Conservation (phyloP, 2,888 invertebrate genomes). For the Tribolium freemani region DNA sequence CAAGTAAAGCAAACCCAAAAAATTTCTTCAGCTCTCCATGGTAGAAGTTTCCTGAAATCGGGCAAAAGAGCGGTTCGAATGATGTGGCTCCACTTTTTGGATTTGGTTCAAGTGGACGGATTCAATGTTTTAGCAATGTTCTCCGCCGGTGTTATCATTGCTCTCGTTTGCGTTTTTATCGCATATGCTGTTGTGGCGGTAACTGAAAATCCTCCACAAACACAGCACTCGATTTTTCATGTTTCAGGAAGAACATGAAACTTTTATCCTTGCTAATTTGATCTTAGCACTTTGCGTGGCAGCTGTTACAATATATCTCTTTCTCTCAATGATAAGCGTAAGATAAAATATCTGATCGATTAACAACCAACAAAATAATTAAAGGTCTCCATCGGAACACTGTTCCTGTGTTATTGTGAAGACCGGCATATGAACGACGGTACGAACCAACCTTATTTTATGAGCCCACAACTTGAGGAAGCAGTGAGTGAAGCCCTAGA, state of each 20-base stretch:
- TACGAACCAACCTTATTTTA: background rate
- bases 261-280: background rate
- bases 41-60: background rate
- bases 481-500: background rate
- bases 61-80: background rate
- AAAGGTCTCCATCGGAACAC: background rate
- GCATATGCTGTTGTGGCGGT: background rate
- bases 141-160: background rate
- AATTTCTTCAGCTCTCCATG: background rate
- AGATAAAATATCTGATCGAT: background rate
- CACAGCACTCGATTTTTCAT: background rate
- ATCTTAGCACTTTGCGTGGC: background rate
- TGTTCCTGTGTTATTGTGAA: background rate
- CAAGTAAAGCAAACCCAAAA: no score
- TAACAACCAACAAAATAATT: background rate
- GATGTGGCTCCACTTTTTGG: background rate
- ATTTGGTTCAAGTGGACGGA: background rate
- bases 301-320: background rate
- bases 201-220: background rate
- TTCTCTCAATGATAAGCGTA: background rate
- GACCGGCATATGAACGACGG: background rate
- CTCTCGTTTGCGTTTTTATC: background rate
- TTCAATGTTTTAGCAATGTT: background rate
- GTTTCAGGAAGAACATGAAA: background rate
- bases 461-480: background rate